phyloP scores from a whole-genome alignment of 2,797 vertebrate genomes.

The Clarias platycephalus region DNA sequence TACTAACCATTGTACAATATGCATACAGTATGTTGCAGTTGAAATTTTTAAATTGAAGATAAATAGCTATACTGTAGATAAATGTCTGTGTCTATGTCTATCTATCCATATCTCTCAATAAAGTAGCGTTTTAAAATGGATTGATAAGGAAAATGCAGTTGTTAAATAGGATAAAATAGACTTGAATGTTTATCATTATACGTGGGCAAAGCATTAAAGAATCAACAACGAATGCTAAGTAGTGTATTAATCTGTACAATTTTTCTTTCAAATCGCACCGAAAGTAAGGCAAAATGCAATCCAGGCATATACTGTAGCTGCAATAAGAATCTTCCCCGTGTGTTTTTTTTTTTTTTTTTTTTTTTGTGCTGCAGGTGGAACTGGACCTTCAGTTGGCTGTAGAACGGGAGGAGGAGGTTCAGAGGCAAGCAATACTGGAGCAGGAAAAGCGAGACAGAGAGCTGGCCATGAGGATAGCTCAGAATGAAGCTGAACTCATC shows the following conservation, averaged over 20 bases:
- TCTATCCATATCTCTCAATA: background rate
- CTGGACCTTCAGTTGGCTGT: constrained; percentile 85
- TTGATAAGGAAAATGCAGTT: background rate
- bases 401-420: constrained; percentile 86
- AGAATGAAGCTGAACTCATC: constrained; percentile 93
- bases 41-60: background rate
- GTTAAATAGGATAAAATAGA: background rate
- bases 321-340: background rate
- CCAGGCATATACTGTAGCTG: background rate
- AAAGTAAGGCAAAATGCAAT: background rate
- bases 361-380: constrained; percentile 79
- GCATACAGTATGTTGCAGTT: too few relatives aligned
- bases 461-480: constrained; percentile 95
- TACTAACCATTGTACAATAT: background rate
- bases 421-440: constrained; percentile 82
- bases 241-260: background rate
- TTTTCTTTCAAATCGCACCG: background rate
- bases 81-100: background rate
- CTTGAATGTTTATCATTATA: background rate
- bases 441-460: constrained; percentile 94
- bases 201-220: background rate
- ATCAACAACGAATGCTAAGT: background rate
- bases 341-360: constrained; percentile 48
- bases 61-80: background rate
- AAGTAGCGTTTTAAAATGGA: background rate